A percentile compares a stretch with the other conserved stretches of the same genome.
These are phyloP conservation scores for Pseudomyrmex pallidus DNA, from an alignment of 1,140 invertebrate genomes.

Conservation along the genomic window DNA sequence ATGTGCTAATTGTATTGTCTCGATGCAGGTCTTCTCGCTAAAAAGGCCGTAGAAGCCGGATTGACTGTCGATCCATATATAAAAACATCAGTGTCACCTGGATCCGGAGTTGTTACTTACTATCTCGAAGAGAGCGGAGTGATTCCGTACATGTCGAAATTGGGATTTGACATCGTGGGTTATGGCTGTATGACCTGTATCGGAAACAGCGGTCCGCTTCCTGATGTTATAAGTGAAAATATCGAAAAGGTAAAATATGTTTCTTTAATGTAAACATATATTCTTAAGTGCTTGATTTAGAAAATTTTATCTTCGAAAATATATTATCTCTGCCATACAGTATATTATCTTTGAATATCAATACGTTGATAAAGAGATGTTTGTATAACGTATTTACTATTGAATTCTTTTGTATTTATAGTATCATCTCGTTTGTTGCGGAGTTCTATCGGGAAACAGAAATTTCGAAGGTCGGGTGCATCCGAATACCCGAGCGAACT, in stretches of 20 bases:
- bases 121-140: slow-evolving; percentile 96
- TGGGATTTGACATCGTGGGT: slow-evolving; percentile 98
- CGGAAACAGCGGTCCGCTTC: slow-evolving; percentile 97
- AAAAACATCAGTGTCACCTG: slow-evolving; percentile 98
- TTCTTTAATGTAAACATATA: too few species aligned
- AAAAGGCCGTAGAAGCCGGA: slow-evolving; percentile 97
- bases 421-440: slow-evolving; percentile 97
- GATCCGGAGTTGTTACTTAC: slow-evolving; percentile 98
- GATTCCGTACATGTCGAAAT: slow-evolving; percentile 92
- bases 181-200: slow-evolving; percentile 99
- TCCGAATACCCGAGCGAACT: slow-evolving; percentile 98
- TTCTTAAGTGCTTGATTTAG: not conserved
- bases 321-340: too few species aligned
- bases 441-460: slow-evolving; percentile 97
- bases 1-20: not conserved
- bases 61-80: slow-evolving; percentile 96
- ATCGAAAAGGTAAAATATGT: slow-evolving; percentile 93
- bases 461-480: slow-evolving; percentile 99
- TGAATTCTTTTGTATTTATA: slow-evolving; percentile 75
- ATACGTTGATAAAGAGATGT: too few species aligned
- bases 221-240: slow-evolving; percentile 95
- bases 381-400: not conserved
- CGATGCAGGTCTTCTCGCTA: slow-evolving; percentile 93
- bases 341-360: too few species aligned
- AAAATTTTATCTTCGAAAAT: not conserved